A percentile compares a stretch with the other conserved stretches of the same genome.
Conservation (phyloP, 2,113 vertebrate species). For the Lota lota region DNA sequence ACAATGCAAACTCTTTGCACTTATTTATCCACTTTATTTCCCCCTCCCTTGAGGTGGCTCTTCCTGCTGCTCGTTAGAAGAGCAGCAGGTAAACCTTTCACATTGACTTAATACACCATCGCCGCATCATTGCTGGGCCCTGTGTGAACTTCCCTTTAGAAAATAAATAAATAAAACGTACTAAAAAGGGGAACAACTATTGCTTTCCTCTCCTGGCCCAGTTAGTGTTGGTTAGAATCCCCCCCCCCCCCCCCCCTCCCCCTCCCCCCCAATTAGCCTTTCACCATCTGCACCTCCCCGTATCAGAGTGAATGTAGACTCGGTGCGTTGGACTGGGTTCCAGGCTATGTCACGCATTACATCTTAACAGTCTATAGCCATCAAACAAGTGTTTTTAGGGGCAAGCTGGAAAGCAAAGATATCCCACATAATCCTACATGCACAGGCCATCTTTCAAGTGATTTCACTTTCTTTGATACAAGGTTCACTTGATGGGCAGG, state of each 20-base stretch:
- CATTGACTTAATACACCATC: background rate
- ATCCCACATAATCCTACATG: constrained; percentile 18
- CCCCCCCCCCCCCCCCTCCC: background rate
- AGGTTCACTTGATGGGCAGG: background rate
- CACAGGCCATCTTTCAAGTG: constrained; percentile 1
- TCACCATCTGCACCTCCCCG: background rate
- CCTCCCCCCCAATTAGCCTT: background rate
- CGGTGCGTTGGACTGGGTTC: no score
- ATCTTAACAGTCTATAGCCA: no score
- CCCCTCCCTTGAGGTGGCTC: constrained; percentile 12
- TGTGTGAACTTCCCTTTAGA: constrained; percentile 27
- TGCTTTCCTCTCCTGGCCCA: constrained; percentile 15
- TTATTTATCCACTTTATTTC: background rate
- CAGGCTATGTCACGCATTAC: no score
- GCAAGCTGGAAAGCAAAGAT: constrained; percentile 35
- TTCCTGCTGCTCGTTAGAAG: constrained; percentile 17
- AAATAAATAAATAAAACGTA: background rate
- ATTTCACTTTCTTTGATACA: constrained; percentile 1
- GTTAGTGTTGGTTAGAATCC: constrained; percentile 17
- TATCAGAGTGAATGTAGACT: no score
- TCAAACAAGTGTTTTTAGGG: constrained; percentile 6
- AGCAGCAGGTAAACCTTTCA: background rate
- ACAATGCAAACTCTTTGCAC: constrained; percentile 33
- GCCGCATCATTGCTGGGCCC: constrained; percentile 43
- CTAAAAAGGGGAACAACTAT: constrained; percentile 18